Conservation (phyloP, 2,113 vertebrate species). For the Poicephalus meyeri region DNA sequence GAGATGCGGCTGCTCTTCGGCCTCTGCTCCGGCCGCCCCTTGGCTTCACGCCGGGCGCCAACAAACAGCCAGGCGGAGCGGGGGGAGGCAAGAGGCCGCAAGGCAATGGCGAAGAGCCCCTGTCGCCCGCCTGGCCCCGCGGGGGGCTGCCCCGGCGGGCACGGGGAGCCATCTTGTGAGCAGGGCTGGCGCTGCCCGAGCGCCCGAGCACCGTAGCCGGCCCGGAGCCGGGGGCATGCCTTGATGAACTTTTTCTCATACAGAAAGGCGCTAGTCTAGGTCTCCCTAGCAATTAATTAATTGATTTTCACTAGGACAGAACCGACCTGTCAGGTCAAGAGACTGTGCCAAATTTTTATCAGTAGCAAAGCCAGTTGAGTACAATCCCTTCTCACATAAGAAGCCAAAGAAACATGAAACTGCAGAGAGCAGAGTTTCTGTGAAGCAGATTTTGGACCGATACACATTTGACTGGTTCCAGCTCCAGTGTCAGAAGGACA, state of each 20-base stretch:
- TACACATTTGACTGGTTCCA: background rate
- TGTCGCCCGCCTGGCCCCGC: background rate
- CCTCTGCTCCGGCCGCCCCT: no score
- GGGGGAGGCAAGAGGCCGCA: background rate
- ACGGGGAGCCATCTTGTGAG: conserved; percentile 31
- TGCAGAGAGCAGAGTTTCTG: background rate
- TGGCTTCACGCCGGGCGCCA: fast-evolving
- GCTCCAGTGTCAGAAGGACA: background rate
- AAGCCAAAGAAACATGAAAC: background rate
- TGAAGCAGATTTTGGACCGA: background rate
- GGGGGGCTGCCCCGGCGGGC: background rate
- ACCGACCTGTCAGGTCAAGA: background rate
- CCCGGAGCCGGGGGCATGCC: background rate
- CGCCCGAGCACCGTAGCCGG: background rate
- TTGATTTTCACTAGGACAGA: background rate
- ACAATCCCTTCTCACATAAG: background rate
- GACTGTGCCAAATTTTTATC: background rate
- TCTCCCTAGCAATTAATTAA: background rate
- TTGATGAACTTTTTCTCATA: background rate
- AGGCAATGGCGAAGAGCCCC: no score
- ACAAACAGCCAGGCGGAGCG: fast-evolving
- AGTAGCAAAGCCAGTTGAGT: background rate
- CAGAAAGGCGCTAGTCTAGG: background rate
- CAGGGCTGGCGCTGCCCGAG: background rate
- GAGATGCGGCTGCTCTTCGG: no score